A percentile compares a stretch with the other conserved stretches of the same genome.
phyloP scores from a whole-genome alignment of 2,888 invertebrate species.

The Antheraea assamensis region DNA sequence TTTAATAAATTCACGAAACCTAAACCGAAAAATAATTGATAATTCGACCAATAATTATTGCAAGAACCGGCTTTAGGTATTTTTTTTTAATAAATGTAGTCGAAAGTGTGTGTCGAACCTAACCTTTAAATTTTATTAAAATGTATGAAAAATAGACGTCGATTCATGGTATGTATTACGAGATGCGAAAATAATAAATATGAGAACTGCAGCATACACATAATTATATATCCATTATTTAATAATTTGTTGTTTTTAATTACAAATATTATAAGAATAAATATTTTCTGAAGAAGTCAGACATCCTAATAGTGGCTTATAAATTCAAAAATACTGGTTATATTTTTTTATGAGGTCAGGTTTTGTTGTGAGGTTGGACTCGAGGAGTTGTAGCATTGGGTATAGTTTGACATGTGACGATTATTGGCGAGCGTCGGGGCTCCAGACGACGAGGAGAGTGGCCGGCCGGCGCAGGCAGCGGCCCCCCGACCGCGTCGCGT shows the following conservation, averaged over 20 bases:
- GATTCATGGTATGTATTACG: too few species aligned
- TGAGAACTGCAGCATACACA: too few species aligned
- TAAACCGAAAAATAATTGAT: too few species aligned
- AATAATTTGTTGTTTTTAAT: not conserved
- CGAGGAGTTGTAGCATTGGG: not conserved
- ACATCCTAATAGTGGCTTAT: not conserved
- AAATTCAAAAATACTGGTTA: not conserved
- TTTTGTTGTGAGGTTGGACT: not conserved
- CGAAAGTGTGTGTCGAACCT: too few species aligned
- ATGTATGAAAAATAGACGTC: too few species aligned
- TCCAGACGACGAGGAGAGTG: slow-evolving; percentile 46
- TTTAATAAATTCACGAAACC: too few species aligned
- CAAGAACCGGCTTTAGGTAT: too few species aligned
- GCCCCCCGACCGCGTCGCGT: slow-evolving; percentile 46
- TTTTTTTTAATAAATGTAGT: too few species aligned
- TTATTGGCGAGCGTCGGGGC: slow-evolving; percentile 36
- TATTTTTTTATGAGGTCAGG: not conserved
- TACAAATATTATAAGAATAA: not conserved
- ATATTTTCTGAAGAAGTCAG: not conserved
- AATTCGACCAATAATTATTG: too few species aligned
- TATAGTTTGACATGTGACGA: slow-evolving; percentile 50
- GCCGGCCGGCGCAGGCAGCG: slow-evolving; percentile 27
- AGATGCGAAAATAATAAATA: too few species aligned
- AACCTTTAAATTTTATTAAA: too few species aligned
- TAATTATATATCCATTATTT: too few species aligned